Evolutionary conservation across 92 coral and sea anemone genomes (phyloP), one percentile per base, ranked within the genome.

Genomic region (Montipora capitata): DNA sequence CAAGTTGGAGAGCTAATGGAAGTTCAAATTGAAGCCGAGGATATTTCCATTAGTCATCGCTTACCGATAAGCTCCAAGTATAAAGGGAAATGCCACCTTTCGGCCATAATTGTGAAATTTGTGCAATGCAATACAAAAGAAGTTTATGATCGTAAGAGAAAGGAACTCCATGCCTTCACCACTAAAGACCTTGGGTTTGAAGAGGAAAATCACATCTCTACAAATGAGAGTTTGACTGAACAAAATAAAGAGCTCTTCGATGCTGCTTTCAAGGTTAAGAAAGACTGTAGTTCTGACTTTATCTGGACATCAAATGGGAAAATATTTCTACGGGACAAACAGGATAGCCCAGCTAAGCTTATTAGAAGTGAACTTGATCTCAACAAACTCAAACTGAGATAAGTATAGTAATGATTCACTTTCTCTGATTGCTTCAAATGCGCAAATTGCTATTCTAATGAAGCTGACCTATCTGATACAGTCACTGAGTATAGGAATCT

Each of bases 91-190:
- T 14, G 62, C 3, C 62, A 14, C 62, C 17, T 56, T 9, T 9
- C 62, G 0, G 63, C 85, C 38, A 67, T 66, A 20, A 81, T 68
- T 16, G 85, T 81, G 41, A 81, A 81, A 41, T 67, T 81, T 44
- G 38, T 42, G 27, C 58, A 76, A 52, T 62, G 58, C n/a, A 49
- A 14, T n/a, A 72, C 35, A 72, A 72, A 72, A 51, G 35, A 72
- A 51, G 10, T 17, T 20, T 72, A 41, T 40, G 15, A 43, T 72
- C 77, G 77, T 72, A 51, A 38, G 77, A n/a, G 77, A 72, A 72
- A 70, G 45, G 76, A 40, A 16, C 76, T 40, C 54, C 15, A 45
- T 39, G 76, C 51, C 54, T 11, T 66, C 69, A 58, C 51, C 44
- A 78, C 72, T 40, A 78, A 58, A 78, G 83, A 78, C 4, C 52